These are phyloP conservation scores for Orbicella faveolata DNA, from an alignment of 64 coral and sea anemone species.

Conservation along the genomic window DNA sequence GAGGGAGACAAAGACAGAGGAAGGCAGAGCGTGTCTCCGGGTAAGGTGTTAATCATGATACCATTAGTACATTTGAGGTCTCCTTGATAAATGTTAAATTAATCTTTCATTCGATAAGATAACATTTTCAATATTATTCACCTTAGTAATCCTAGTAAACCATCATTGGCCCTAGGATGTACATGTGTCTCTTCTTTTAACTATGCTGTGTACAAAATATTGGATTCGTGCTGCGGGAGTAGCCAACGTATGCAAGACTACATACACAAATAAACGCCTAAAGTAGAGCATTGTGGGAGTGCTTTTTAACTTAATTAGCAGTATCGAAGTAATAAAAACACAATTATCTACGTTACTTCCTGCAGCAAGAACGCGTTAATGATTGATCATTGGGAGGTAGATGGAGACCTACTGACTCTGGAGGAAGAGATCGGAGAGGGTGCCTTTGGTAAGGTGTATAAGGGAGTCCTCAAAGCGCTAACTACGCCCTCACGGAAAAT, in stretches of 20 bases:
- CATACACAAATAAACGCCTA: too few species aligned
- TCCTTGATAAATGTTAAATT: too few species aligned
- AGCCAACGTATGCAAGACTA: too few species aligned
- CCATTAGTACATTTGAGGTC: too few species aligned
- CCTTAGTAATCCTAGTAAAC: too few species aligned
- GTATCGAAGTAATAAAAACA: neutral
- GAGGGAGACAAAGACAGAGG: neutral
- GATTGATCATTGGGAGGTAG: conserved; percentile 41
- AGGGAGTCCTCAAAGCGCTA: neutral
- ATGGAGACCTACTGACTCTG: neutral
- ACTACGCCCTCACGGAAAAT: neutral
- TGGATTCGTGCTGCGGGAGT: too few species aligned
- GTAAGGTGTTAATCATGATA: neutral
- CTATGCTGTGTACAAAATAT: too few species aligned
- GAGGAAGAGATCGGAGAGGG: conserved; percentile 41
- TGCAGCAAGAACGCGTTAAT: conserved; percentile 1
- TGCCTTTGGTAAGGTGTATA: conserved; percentile 58
- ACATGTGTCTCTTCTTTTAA: too few species aligned
- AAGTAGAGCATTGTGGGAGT: too few species aligned
- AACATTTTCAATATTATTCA: too few species aligned
- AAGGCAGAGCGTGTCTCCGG: neutral
- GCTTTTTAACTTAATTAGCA: neutral
- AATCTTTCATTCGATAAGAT: too few species aligned
- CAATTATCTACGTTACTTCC: neutral
- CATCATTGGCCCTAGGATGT: too few species aligned